Evolutionary conservation across 2,888 invertebrate species (phyloP), one percentile per base, ranked within the genome.

Genomic region (Molorchus minor): DNA sequence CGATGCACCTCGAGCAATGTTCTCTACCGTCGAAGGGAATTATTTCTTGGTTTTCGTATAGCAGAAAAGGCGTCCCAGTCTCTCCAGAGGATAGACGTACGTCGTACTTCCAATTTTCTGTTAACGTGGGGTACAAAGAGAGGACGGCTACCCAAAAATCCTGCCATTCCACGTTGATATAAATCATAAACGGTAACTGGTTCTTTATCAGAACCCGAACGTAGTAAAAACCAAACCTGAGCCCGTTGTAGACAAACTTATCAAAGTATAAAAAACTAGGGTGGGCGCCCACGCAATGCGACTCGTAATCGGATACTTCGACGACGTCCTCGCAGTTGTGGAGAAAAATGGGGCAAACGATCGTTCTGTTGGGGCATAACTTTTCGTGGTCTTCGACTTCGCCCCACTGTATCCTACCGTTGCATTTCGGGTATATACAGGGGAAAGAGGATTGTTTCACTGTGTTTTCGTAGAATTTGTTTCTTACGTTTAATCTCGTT

Each of bases 381-480:
- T 25, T 1, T 21, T 43, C 43, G 8, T 43, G 43, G 3, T 3
- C 12, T 8, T 25, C 25, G 8, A 25, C 25, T 2, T 1, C 15
- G 5, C 15, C 25, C 43, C 43, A 43, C 12, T 4, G 12, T 3
- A 41, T 20, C n/a, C 20, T 17, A 2, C 12, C 41, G 1, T 7
- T 13, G 43, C 43, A 43, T 5, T 25, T 43, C 4, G 20, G 7
- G 13, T 21, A 43, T n/a, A 43, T 43, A 25, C 43, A 43, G 1
- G 43, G 43, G 25, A 43, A 43, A 3, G 20, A 12, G 25, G 12
- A n/a, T 2, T 21, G 15, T 5, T 15, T 20, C 5, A 43, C 12
- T 4, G 13, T 3, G 21, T 43, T 8, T 12, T 43, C 43, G 8
- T 21, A 13, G 13, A 7, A n/a, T 13, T 15, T 25, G 21, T 43